Base-by-base conservation (phyloP, 2,797 vertebrate species). In the Ceryle rudis region DNA sequence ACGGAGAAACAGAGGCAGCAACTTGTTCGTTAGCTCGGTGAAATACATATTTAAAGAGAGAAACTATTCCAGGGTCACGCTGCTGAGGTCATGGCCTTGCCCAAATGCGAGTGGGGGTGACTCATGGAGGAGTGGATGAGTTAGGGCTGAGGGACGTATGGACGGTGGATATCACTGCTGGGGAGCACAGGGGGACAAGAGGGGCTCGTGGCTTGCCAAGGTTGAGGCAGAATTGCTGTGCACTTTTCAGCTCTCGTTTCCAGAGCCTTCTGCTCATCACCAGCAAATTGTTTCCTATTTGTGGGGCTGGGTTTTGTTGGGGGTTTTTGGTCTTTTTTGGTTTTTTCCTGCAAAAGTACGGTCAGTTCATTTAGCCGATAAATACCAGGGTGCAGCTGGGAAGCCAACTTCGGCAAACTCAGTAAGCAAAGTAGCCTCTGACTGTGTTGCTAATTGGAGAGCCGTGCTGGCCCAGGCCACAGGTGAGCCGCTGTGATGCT, bases 231-330 rank as follows among this genome's bases (percentile, higher is more conserved):
- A 64, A 87, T 90, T 31, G 31, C 94, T 52, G 57, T 61, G 17
- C 31, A 2, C 61, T 51, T 81, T 46, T 42, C 58, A 14, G 37
- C 78, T 54, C 55, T 70, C 11, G 16, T 87, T 95, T 85, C 72
- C 86, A 88, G 75, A 79, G 35, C 10, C 9, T 81, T 95, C 90
- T 82, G 92, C 90, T 93, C 49, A 28, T 57, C 90, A 79, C 35
- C 39, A n/a, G 39, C 58, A 41, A 95, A 55, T 78, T 16, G 47
- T 81, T 95, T 95, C 87, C 72, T 61, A 21, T 78, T 47, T 55
- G 90, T 33, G 51, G 11, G 39, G 39, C 13, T 41, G 39, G 13
- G 13, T 41, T 41, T 41, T 41, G 12, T 41, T 12, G 39, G 14
- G 25, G 11, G 29, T 1, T 17, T 22, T 19, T 29, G 20, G 21